Conservation (phyloP, 2,113 vertebrate genomes). For the Geococcyx californianus region DNA sequence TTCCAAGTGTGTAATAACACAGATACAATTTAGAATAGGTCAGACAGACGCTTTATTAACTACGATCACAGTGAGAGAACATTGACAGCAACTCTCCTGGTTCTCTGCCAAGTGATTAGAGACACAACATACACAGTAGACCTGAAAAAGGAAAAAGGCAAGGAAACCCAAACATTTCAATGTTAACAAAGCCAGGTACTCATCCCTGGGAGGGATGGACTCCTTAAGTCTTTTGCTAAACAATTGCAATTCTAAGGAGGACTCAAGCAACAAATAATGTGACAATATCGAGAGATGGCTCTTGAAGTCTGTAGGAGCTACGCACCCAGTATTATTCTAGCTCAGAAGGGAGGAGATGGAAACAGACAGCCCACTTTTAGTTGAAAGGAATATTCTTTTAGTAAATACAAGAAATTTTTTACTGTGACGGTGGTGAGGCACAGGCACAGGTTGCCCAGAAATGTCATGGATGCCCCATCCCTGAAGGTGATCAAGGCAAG, state of each 20-base stretch:
- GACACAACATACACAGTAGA: not conserved
- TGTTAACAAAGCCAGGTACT: not conserved
- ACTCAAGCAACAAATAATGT: accelerated
- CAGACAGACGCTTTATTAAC: not conserved
- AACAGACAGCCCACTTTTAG: not conserved
- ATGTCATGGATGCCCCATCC: too few relatives aligned
- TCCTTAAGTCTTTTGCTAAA: not conserved
- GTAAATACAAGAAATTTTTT: not conserved
- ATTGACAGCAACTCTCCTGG: not conserved
- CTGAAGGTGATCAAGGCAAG: too few relatives aligned
- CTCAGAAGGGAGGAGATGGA: not conserved
- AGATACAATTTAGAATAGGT: not conserved
- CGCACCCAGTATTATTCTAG: not conserved
- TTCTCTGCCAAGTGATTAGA: not conserved
- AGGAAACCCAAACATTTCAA: not conserved
- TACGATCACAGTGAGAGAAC: not conserved
- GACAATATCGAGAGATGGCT: not conserved
- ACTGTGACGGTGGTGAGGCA: too few relatives aligned
- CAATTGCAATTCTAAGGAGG: not conserved
- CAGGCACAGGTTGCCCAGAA: too few relatives aligned
- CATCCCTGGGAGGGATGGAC: not conserved
- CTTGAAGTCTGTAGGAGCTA: not conserved
- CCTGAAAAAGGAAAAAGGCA: not conserved
- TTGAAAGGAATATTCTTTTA: not conserved
- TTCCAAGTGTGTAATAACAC: not conserved